Evolutionary conservation across 1,140 invertebrate genomes (phyloP).

Genomic region (Choristoneura fumiferana): DNA sequence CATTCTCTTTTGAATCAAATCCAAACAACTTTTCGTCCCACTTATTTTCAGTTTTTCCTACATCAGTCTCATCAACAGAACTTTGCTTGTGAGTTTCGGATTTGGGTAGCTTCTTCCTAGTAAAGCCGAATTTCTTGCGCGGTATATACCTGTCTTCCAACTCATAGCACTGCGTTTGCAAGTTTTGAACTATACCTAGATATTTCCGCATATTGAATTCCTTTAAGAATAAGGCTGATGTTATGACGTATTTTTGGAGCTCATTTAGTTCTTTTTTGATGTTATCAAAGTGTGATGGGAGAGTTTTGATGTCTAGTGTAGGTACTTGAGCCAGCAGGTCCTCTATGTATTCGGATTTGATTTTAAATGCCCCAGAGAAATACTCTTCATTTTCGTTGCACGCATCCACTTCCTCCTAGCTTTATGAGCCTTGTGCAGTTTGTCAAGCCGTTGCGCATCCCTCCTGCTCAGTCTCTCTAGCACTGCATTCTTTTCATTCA

Average conservation of each 20-base stretch:
- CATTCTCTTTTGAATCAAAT: constrained; percentile 82
- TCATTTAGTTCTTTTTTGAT: constrained; percentile 85
- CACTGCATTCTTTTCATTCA: constrained; percentile 70
- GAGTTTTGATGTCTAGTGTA: constrained; percentile 72
- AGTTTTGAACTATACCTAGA: constrained; percentile 86
- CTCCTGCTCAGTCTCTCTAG: constrained; percentile 72
- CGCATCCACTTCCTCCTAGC: constrained; percentile 72
- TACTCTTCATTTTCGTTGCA: constrained; percentile 73
- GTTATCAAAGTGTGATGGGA: constrained; percentile 85
- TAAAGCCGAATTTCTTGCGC: constrained; percentile 96
- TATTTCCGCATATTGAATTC: constrained; percentile 89
- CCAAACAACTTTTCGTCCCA: constrained; percentile 79
- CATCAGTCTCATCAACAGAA: constrained; percentile 59
- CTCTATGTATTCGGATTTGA: constrained; percentile 69
- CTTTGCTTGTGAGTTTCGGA: constrained; percentile 69
- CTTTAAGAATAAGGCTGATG: constrained; percentile 90
- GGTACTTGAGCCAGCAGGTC: constrained; percentile 62
- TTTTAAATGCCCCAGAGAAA: constrained; percentile 70
- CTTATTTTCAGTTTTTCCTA: constrained; percentile 74
- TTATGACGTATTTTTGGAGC: constrained; percentile 89
- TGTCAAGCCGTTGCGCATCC: constrained; percentile 73
- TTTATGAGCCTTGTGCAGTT: constrained; percentile 74
- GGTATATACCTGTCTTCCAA: constrained; percentile 88
- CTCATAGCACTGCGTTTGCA: constrained; percentile 85
- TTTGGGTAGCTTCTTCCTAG: constrained; percentile 82